Evolutionary conservation across 1,140 invertebrate genomes (phyloP).

Genomic region (Lucilia cuprina): DNA sequence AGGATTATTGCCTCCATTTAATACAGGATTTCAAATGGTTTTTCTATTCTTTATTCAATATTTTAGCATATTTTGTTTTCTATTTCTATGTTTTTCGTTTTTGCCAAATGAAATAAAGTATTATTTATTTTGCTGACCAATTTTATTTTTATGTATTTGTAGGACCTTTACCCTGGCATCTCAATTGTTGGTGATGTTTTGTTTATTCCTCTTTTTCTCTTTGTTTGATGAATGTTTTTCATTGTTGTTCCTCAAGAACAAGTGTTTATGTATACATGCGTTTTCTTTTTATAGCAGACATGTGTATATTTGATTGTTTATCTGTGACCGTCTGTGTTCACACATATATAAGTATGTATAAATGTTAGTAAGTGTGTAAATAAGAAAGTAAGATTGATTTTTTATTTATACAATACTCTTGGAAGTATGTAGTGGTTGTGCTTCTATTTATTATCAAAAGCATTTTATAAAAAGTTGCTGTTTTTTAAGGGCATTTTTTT

Average conservation of each 20-base stretch:
- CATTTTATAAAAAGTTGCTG: background rate
- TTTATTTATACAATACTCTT: background rate
- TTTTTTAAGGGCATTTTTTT: background rate
- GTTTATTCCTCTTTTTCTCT: background rate
- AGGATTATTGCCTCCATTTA: too few species aligned
- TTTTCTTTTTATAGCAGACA: background rate
- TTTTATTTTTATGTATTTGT: background rate
- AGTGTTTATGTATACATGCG: background rate
- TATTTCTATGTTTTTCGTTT: background rate
- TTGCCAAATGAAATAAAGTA: background rate
- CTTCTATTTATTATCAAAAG: background rate
- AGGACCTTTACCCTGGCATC: background rate
- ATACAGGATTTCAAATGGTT: background rate
- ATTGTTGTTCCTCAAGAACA: background rate
- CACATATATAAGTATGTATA: background rate
- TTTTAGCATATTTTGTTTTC: background rate
- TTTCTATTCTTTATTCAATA: background rate
- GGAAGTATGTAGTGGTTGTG: background rate
- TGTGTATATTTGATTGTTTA: background rate
- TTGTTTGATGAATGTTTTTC: background rate
- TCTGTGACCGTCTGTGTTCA: background rate
- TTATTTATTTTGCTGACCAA: constrained; percentile 3
- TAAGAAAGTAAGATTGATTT: background rate
- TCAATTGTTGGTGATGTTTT: background rate
- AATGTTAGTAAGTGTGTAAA: background rate